Base-by-base conservation (phyloP, 1,140 invertebrate genomes). In the Drosophila parvula region DNA sequence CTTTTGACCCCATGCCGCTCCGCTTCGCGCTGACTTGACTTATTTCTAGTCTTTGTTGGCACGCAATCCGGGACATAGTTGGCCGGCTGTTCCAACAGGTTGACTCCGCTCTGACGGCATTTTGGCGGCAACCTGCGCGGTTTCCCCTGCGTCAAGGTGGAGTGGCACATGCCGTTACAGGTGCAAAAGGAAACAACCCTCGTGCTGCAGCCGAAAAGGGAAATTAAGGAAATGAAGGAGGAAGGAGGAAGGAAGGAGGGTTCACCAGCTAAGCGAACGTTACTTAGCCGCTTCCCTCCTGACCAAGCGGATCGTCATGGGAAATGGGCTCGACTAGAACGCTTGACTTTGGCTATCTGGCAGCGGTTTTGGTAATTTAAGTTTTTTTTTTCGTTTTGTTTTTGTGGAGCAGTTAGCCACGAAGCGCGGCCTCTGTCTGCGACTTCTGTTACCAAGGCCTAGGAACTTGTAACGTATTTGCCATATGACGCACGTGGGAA, bases 101-200 rank as follows among this genome's bases (percentile, higher is more conserved):
- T 86, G 76, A 68, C 63, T 40, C 40, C 12, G 34, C 40, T 55
- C 74, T 53, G 65, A 41, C 51, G 68, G 68, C 68, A 71, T 78
- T 82, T 86, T 88, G 83, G 83, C 83, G 83, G 83, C 53, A 88
- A 82, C 44, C 60, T 62, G 70, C 44, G 30, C 47, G 40, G 30
- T 22, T 45, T 48, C 43, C 51, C 27, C 22, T 44, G 43, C 27
- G 41, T 1, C 38, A 43, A 40, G 57, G 64, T 36, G 64, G 58
- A 16, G 56, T 36, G 78, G 78, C 82, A 78, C 82, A 85, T 85
- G 82, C 69, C 83, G 71, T 65, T 63, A 78, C 82, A 86, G 83
- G 83, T 86, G 83, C 76, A 84, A 61, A 36, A 18, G 51, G 32
- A 65, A 86, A 61, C 83, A 88, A 88, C 83, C 83, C 83, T 67